These are phyloP conservation scores for Argopecten irradians DNA, from an alignment of 1,140 invertebrate species.

Conservation along the genomic window DNA sequence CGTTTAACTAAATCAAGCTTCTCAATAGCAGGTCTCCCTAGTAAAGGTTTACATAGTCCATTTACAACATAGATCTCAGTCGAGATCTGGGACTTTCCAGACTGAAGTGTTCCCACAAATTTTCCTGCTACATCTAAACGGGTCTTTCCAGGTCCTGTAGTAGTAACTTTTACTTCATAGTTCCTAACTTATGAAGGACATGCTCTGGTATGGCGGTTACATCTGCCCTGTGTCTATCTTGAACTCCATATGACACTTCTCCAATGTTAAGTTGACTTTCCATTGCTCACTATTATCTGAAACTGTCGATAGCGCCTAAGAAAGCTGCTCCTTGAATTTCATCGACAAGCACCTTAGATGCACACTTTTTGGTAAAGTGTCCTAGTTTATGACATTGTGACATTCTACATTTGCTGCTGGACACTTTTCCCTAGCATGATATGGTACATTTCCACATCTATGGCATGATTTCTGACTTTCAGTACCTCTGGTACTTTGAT, in stretches of 20 bases:
- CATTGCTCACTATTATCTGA: not conserved
- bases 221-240: constrained; percentile 51
- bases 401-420: not conserved
- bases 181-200: constrained; percentile 7
- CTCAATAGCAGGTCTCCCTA: constrained; percentile 41
- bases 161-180: constrained; percentile 24
- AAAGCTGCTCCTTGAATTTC: not conserved
- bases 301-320: not conserved
- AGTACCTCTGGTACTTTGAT: not conserved
- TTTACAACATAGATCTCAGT: constrained; percentile 37
- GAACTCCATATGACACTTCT: constrained; percentile 41
- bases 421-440: not conserved
- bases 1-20: constrained; percentile 29
- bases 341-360: not conserved
- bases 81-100: not conserved
- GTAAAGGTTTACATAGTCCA: constrained; percentile 19
- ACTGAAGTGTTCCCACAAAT: not conserved
- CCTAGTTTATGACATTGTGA: not conserved
- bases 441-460: not conserved
- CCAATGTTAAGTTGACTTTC: not conserved
- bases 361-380: not conserved
- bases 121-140: constrained; percentile 42
- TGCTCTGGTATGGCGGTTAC: constrained; percentile 38
- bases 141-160: constrained; percentile 33
- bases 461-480: not conserved